A percentile compares a stretch with the other conserved stretches of the same genome.
Conservation (phyloP, 2,113 vertebrate species). For the Hyaena hyaena region DNA sequence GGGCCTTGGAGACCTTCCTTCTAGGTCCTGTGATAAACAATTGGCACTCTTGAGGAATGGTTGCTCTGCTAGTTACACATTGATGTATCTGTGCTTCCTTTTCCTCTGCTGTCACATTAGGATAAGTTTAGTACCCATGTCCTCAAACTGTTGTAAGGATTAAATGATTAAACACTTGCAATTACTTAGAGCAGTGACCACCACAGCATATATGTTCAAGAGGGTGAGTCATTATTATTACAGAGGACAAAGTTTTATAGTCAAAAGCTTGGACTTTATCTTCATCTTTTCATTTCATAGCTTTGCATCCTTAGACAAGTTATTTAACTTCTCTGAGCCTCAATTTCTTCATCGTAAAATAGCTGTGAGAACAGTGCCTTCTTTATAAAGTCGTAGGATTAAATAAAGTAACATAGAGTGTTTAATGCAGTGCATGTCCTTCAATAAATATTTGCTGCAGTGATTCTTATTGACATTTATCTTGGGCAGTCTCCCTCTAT, state of each 20-base stretch:
- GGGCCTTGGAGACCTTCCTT: background rate
- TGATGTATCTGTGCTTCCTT: background rate
- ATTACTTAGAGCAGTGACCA: background rate
- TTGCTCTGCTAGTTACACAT: background rate
- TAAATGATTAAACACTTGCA: background rate
- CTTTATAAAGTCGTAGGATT: background rate
- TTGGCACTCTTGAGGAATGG: background rate
- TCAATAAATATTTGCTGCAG: background rate
- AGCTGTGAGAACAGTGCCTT: background rate
- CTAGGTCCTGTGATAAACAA: background rate
- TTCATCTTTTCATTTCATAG: background rate
- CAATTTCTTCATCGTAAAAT: slow-evolving; percentile 28
- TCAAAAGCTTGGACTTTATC: background rate
- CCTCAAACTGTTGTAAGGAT: background rate
- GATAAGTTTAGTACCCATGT: background rate
- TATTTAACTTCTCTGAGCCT: background rate
- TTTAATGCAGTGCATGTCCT: background rate
- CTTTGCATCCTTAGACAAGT: background rate
- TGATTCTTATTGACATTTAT: background rate
- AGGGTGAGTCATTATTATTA: background rate
- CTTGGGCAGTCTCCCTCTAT: background rate
- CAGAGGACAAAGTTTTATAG: background rate
- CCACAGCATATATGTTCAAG: background rate
- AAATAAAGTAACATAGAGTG: background rate
- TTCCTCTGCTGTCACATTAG: background rate